These are phyloP conservation scores for Galbula dea DNA, from an alignment of 2,113 vertebrate genomes.

Conservation along the genomic window DNA sequence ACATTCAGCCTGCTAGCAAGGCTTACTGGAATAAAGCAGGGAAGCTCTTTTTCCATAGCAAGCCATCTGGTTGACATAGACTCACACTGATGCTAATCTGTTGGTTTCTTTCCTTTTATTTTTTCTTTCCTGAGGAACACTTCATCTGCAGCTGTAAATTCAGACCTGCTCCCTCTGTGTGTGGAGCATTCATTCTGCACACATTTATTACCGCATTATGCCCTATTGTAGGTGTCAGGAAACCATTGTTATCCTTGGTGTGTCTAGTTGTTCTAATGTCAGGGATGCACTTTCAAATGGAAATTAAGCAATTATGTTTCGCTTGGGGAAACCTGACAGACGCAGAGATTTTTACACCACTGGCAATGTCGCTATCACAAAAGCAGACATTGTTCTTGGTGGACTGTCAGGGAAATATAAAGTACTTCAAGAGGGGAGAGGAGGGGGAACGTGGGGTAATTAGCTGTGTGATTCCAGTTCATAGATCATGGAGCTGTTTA, in stretches of 20 bases:
- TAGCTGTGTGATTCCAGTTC: constrained; percentile 68
- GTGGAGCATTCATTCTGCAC: constrained; percentile 44
- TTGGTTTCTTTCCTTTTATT: constrained; percentile 59
- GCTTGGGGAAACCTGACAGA: constrained; percentile 75
- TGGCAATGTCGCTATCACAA: constrained; percentile 69
- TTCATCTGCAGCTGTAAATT: constrained; percentile 74
- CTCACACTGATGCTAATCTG: constrained; percentile 72
- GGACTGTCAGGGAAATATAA: constrained; percentile 70
- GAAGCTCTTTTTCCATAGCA: constrained; percentile 53
- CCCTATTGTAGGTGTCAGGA: constrained; percentile 71
- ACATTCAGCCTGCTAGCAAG: constrained; percentile 46
- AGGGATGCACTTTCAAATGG: constrained; percentile 79
- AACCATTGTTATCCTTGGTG: constrained; percentile 71
- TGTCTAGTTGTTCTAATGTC: constrained; percentile 66
- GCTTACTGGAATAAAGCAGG: constrained; percentile 64
- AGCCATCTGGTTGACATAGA: constrained; percentile 76
- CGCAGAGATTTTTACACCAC: constrained; percentile 72
- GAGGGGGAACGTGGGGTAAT: constrained; percentile 60
- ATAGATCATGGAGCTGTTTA: constrained; percentile 65
- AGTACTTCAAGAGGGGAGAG: constrained; percentile 63
- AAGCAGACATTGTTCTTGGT: constrained; percentile 60
- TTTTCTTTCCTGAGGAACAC: constrained; percentile 56
- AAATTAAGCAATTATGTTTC: constrained; percentile 79
- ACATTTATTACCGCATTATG: constrained; percentile 62
- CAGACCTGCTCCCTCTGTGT: constrained; percentile 60